Evolutionary conservation across 2,888 invertebrate species (phyloP).

Genomic region (Nomada fucata): DNA sequence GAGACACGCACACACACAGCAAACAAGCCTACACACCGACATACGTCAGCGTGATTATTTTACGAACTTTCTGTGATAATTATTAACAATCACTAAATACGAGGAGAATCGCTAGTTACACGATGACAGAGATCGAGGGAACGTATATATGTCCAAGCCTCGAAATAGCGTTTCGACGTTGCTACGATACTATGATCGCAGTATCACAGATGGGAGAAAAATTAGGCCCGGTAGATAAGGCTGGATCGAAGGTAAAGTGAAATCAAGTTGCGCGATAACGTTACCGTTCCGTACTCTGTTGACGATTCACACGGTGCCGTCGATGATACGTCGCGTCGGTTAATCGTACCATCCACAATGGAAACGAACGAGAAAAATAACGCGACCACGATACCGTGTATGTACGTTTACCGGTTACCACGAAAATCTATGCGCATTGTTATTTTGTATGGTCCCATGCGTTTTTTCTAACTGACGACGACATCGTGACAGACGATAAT

Average conservation of each 20-base stretch:
- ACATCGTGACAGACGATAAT: slow-evolving; percentile 74
- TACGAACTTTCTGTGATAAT: slow-evolving; percentile 84
- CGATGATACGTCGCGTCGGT: slow-evolving; percentile 52
- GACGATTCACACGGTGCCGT: slow-evolving; percentile 70
- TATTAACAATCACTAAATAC: slow-evolving; percentile 84
- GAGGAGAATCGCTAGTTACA: slow-evolving; percentile 65
- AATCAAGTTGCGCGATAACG: slow-evolving; percentile 68
- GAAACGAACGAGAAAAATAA: slow-evolving; percentile 24
- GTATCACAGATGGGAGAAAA: slow-evolving; percentile 5
- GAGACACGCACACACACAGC: slow-evolving; percentile 9
- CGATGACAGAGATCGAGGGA: slow-evolving; percentile 28
- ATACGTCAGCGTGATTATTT: slow-evolving; percentile 80
- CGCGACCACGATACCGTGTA: slow-evolving; percentile 69
- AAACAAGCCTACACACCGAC: slow-evolving; percentile 3
- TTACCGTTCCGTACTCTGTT: slow-evolving; percentile 78
- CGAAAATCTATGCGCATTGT: slow-evolving; percentile 81
- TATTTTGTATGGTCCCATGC: slow-evolving; percentile 82
- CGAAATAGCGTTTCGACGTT: not conserved
- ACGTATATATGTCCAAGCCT: slow-evolving; percentile 31
- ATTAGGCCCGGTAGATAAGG: not conserved
- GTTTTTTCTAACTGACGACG: slow-evolving; percentile 79
- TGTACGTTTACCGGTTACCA: slow-evolving; percentile 78
- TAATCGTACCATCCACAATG: slow-evolving; percentile 15
- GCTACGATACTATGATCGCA: not conserved
- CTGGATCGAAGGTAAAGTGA: slow-evolving; percentile 11